phyloP scores from a whole-genome alignment of 2,113 vertebrate genomes.

The Lynx canadensis region DNA sequence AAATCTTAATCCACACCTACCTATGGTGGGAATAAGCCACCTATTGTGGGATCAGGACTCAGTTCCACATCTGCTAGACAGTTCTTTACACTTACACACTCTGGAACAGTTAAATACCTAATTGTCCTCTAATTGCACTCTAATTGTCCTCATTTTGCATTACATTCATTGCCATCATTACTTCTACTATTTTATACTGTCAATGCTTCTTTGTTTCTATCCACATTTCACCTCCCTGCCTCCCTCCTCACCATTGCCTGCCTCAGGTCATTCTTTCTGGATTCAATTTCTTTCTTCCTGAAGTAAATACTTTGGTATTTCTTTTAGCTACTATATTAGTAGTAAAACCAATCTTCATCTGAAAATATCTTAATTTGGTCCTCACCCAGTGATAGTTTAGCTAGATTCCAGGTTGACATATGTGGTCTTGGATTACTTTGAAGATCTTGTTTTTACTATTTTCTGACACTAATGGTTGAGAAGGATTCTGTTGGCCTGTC shows the following conservation, averaged over 20 bases:
- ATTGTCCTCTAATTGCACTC: neutral
- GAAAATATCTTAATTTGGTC: neutral
- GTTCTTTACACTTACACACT: neutral
- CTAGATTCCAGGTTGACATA: neutral
- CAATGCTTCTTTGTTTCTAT: neutral
- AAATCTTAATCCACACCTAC: neutral
- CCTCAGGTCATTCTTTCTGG: neutral
- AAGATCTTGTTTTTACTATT: neutral
- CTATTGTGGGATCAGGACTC: neutral
- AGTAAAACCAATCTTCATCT: neutral
- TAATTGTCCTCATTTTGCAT: neutral
- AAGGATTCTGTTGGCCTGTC: neutral
- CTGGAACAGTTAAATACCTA: neutral
- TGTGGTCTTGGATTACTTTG: neutral
- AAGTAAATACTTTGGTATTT: neutral
- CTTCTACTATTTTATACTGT: neutral
- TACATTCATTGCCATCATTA: neutral
- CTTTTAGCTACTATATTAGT: neutral
- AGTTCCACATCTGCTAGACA: neutral
- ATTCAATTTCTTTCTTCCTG: neutral
- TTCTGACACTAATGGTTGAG: neutral
- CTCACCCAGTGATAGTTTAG: neutral
- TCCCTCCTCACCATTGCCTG: neutral
- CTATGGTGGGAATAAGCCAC: accelerated
- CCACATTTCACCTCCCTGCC: neutral